Percentiles rank a stretch among this genome's conserved stretches.
Conservation (phyloP, 2,888 invertebrate species). For the Eurytoma adleriae region DNA sequence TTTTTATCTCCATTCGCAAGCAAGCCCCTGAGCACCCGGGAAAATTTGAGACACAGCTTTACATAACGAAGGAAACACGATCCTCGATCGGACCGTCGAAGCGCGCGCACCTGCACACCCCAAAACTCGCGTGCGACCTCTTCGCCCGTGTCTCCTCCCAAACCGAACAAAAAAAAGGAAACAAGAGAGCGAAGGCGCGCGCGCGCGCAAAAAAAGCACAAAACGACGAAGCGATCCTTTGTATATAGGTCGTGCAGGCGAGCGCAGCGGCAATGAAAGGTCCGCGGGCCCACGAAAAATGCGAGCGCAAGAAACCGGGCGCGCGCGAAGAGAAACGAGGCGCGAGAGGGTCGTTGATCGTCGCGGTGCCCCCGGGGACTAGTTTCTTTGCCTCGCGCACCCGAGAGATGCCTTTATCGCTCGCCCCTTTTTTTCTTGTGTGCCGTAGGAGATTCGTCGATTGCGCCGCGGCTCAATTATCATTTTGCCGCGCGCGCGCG, state of each 20-base stretch:
- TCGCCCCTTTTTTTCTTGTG: not conserved
- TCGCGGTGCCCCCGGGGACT: slow-evolving; percentile 19
- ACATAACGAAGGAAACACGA: too few relatives aligned
- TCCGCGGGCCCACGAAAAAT: slow-evolving; percentile 33
- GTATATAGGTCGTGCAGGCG: slow-evolving; percentile 10
- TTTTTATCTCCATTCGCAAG: not conserved
- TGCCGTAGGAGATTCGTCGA: slow-evolving; percentile 37
- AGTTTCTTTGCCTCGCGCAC: slow-evolving; percentile 35
- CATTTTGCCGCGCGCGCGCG: slow-evolving; percentile 22
- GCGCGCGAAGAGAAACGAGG: slow-evolving; percentile 38
- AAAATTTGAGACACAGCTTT: not conserved
- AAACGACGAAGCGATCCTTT: too few relatives aligned
- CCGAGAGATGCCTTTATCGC: slow-evolving; percentile 45
- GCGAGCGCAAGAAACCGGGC: slow-evolving; percentile 17
- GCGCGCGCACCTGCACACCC: not conserved
- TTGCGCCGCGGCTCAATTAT: slow-evolving; percentile 50
- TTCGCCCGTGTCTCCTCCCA: not conserved
- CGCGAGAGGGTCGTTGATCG: slow-evolving; percentile 47
- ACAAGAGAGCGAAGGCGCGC: not conserved
- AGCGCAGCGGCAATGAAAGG: slow-evolving; percentile 8
- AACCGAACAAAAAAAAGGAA: not conserved
- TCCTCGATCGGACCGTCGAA: not conserved
- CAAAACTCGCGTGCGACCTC: not conserved
- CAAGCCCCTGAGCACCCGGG: not conserved
- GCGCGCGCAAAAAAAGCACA: too few relatives aligned